Base-by-base conservation (phyloP, 1,140 invertebrate genomes). In the Prorops nasuta region DNA sequence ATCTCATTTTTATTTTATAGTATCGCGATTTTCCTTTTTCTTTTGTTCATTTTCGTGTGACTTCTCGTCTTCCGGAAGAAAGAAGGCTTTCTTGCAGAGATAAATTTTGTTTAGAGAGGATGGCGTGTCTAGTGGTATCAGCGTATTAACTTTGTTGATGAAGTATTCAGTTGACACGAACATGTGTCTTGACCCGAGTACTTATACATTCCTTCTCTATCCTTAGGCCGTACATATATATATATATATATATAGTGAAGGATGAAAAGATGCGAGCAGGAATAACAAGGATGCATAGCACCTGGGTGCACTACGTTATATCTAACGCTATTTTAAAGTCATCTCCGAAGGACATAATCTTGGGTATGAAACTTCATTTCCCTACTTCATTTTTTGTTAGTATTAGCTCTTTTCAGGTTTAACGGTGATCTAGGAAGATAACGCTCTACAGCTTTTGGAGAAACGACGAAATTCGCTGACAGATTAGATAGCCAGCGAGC, bases 321-420 rank as follows among this genome's bases (percentile, higher is more conserved):
- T 7, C 8, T 21, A 51, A 39, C 49, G 37, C 51, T 49, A 51
- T 55, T 40, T 52, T 52, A 55, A 51, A 55, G 37, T 46, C 31
- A 21, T 47, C 49, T 28, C 49, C 39, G n/a, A 34, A 39, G 53
- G 36, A 51, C 21, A 43, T 40, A 31, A 42, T 16, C 43, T 21
- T 51, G 31, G 55, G 35, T 50, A 50, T 55, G 58, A 59, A 58
- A 60, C 50, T 42, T 40, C 35, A 48, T 58, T 48, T 52, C 48
- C 41, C 9, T n/a, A n/a, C n/a, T n/a, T n/a, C n/a, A n/a, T n/a
- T n/a, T n/a, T n/a, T n/a, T n/a, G n/a, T n/a, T n/a, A n/a, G n/a
- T n/a, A n/a, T n/a, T n/a, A n/a, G n/a, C n/a, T n/a, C n/a, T n/a
- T n/a, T n/a, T n/a, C n/a, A n/a, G n/a, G n/a, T n/a, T n/a, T n/a